These are phyloP conservation scores for Teinopalpus imperialis DNA, from an alignment of 2,888 invertebrate genomes.

Conservation along the genomic window DNA sequence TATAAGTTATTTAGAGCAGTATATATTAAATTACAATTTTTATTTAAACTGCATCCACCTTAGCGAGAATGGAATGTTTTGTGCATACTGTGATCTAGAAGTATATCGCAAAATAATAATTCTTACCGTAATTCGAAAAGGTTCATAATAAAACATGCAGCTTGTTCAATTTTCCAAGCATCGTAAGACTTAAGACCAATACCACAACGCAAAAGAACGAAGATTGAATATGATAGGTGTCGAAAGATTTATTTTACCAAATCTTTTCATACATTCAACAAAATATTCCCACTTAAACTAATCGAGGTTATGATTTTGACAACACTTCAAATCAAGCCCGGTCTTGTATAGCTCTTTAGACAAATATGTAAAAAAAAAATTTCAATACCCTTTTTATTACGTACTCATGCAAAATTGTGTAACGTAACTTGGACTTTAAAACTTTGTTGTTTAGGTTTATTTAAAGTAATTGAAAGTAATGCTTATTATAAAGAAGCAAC, in stretches of 20 bases:
- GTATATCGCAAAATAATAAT: too few species aligned
- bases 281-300: slow-evolving; percentile 26
- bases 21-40: too few species aligned
- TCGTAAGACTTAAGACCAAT: too few species aligned
- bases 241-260: slow-evolving; percentile 12
- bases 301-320: slow-evolving; percentile 26
- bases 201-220: too few species aligned
- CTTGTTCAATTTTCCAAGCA: too few species aligned
- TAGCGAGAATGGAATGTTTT: too few species aligned
- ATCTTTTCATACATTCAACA: slow-evolving; percentile 19
- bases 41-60: too few species aligned
- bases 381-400: slow-evolving; percentile 21
- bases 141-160: too few species aligned
- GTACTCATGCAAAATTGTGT: slow-evolving; percentile 8
- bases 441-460: not conserved
- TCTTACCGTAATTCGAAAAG: too few species aligned
- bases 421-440: slow-evolving; percentile 18
- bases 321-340: slow-evolving; percentile 22
- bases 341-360: slow-evolving; percentile 11
- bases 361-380: slow-evolving; percentile 18
- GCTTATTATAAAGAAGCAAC: slow-evolving; percentile 25
- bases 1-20: too few species aligned
- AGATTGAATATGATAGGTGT: not conserved
- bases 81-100: too few species aligned
- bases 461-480: slow-evolving; percentile 11